Evolutionary conservation across 2,797 vertebrate genomes (phyloP).

Genomic region (Garrulus glandarius): DNA sequence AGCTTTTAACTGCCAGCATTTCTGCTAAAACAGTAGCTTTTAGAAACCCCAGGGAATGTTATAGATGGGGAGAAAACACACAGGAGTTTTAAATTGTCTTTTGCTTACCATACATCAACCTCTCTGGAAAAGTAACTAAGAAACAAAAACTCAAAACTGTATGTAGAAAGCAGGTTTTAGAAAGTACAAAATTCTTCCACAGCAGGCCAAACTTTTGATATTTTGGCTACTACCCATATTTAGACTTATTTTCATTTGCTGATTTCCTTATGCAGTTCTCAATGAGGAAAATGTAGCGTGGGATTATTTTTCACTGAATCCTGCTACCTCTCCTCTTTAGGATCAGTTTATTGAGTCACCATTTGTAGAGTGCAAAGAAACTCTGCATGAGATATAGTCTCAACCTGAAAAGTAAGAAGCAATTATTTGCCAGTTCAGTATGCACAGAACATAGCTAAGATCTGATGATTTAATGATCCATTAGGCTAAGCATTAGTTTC

Average conservation of each 20-base stretch:
- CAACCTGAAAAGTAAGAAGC: not conserved
- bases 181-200: not conserved
- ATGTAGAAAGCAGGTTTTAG: not conserved
- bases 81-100: not conserved
- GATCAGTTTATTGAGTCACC: not conserved
- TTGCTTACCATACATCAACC: not conserved
- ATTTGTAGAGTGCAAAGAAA: not conserved
- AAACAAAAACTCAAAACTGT: not conserved
- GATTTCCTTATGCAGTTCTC: not conserved
- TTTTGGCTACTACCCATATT: not conserved
- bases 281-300: not conserved
- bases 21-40: slow-evolving; percentile 9
- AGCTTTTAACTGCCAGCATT: not conserved
- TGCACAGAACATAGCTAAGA: not conserved
- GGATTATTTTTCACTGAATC: not conserved
- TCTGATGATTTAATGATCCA: not conserved
- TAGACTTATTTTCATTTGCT: not conserved
- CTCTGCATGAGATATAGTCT: not conserved
- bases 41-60: not conserved
- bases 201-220: not conserved
- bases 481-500: not conserved
- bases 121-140: not conserved
- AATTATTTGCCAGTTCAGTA: not conserved
- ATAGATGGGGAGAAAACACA: not conserved
- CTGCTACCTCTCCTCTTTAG: not conserved